Evolutionary conservation across 2,113 vertebrate species (phyloP).

Genomic region (Tupaia chinensis): DNA sequence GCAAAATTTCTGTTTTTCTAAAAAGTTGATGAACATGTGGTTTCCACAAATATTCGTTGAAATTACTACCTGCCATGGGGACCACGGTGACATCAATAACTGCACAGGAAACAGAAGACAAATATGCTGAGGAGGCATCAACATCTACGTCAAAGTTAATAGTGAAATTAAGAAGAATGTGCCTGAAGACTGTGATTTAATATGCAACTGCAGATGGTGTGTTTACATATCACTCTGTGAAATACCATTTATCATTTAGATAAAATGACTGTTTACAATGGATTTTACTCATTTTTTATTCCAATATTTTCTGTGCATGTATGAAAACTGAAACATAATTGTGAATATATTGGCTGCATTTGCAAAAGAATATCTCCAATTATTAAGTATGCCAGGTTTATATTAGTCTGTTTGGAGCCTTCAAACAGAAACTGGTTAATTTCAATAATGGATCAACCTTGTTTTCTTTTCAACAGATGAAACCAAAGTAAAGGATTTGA

Average conservation of each 20-base stretch:
- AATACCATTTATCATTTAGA: constrained; percentile 61
- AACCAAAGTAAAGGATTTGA: not conserved
- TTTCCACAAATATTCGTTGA: not conserved
- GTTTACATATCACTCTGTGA: constrained; percentile 41
- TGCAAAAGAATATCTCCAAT: not conserved
- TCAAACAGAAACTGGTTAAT: constrained; percentile 35
- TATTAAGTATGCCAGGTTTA: not conserved
- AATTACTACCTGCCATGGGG: not conserved
- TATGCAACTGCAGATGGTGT: constrained; percentile 13
- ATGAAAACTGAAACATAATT: constrained; percentile 3
- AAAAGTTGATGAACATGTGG: not conserved
- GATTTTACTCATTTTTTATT: constrained; percentile 11
- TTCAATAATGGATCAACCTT: not conserved
- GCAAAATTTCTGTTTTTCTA: not conserved
- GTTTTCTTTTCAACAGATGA: not conserved
- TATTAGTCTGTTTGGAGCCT: not conserved
- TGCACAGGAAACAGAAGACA: not conserved
- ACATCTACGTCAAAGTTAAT: constrained; percentile 32
- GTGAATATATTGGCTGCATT: not conserved
- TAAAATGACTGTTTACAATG: constrained; percentile 48
- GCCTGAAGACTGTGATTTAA: constrained; percentile 50
- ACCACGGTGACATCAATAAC: not conserved
- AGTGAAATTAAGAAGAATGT: constrained; percentile 56
- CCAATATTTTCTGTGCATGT: constrained; percentile 7
- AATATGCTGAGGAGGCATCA: not conserved